A percentile compares a stretch with the other conserved stretches of the same genome.
Evolutionary conservation across 2,797 vertebrate species (phyloP).

Genomic region (Nyctalus aviator): DNA sequence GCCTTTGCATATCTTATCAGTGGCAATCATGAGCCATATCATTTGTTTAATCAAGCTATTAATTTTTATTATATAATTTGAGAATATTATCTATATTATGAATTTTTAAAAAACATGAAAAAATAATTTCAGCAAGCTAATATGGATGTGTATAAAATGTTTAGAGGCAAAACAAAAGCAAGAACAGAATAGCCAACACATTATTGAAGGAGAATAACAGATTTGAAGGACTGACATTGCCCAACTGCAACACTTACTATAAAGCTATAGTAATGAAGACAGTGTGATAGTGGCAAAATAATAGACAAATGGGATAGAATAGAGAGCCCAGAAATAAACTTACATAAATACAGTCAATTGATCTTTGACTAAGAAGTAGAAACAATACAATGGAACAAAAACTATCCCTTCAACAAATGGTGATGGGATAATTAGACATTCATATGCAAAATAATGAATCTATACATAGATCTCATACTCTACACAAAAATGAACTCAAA

Average conservation of each 20-base stretch:
- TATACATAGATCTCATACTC: background rate
- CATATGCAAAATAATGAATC: background rate
- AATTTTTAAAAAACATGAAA: background rate
- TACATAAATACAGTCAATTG: background rate
- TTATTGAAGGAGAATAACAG: background rate
- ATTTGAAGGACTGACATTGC: background rate
- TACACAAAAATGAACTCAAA: background rate
- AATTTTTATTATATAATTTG: background rate
- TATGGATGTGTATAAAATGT: background rate
- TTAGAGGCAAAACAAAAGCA: background rate
- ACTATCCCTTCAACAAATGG: background rate
- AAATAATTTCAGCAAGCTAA: background rate
- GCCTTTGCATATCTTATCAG: background rate
- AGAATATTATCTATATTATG: background rate
- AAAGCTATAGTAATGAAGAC: background rate
- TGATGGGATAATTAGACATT: background rate
- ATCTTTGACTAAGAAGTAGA: background rate
- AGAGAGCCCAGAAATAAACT: background rate
- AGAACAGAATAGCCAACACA: background rate
- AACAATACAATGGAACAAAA: background rate
- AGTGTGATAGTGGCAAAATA: background rate
- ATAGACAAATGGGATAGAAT: background rate
- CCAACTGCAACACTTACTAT: background rate
- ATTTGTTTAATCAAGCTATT: background rate
- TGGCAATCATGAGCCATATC: background rate